A percentile compares a stretch with the other conserved stretches of the same genome.
Evolutionary conservation across 2,797 vertebrate species (phyloP).

Genomic region (Periophthalmus magnuspinnatus): DNA sequence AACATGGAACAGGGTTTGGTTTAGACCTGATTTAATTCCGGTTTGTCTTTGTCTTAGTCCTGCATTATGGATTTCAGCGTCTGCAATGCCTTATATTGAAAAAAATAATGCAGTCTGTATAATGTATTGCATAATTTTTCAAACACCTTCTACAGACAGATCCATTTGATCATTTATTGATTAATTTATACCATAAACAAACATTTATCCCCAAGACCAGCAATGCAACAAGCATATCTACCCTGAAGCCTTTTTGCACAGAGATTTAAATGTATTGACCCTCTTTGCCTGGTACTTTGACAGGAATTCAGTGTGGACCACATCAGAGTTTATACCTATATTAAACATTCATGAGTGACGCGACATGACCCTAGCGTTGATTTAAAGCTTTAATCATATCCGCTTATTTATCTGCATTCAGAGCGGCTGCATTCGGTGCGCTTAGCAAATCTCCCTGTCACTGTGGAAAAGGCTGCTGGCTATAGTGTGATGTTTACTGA

Average conservation of each 20-base stretch:
- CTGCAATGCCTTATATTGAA: no score
- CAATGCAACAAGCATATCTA: background rate
- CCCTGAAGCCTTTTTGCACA: background rate
- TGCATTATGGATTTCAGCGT: no score
- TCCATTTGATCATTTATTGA: no score
- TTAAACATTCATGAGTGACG: constrained; percentile 7
- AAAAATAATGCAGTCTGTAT: no score
- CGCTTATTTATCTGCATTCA: constrained; percentile 1
- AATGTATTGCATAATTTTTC: no score
- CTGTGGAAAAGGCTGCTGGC: constrained; percentile 2
- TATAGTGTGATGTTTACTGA: background rate
- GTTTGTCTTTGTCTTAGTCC: no score
- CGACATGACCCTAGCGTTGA: background rate
- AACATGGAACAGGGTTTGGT: no score
- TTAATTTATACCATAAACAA: background rate
- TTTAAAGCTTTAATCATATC: constrained; percentile 8
- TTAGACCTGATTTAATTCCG: no score
- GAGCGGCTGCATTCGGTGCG: background rate
- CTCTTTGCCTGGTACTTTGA: background rate
- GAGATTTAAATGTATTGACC: background rate
- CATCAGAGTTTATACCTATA: background rate
- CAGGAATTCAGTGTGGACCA: background rate
- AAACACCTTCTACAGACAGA: no score
- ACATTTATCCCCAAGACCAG: background rate
- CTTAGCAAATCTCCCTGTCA: background rate